phyloP scores from a whole-genome alignment of 2,888 invertebrate genomes.

The Lasioglossum calceatum region DNA sequence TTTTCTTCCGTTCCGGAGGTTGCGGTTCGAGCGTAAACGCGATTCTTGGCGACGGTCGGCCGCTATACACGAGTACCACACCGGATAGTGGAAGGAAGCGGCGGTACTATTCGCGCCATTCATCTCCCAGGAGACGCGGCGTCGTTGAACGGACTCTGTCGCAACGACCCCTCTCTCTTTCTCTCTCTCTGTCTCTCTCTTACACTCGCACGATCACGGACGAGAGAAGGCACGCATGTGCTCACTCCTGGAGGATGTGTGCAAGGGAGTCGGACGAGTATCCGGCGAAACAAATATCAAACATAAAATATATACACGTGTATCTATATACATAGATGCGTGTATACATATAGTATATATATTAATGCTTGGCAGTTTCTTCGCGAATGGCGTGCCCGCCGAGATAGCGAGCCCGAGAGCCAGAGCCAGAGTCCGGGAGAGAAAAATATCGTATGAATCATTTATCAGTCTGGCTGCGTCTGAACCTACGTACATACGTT shows the following conservation, averaged over 20 bases:
- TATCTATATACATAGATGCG: not conserved
- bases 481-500: slow-evolving; percentile 49
- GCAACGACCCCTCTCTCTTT: slow-evolving; percentile 6
- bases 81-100: slow-evolving; percentile 22
- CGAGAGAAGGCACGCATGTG: not conserved
- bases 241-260: not conserved
- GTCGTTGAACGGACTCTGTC: slow-evolving; percentile 19
- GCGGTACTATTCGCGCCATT: slow-evolving; percentile 62
- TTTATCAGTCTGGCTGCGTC: slow-evolving; percentile 81
- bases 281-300: slow-evolving; percentile 74
- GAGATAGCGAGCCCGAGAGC: slow-evolving; percentile 64
- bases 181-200: not conserved
- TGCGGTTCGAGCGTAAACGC: not conserved
- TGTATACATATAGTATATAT: not conserved
- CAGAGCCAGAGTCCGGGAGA: slow-evolving; percentile 60
- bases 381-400: slow-evolving; percentile 70
- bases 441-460: slow-evolving; percentile 80
- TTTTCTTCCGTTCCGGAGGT: slow-evolving; percentile 23
- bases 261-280: slow-evolving; percentile 31
- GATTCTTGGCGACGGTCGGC: slow-evolving; percentile 16
- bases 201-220: not conserved
- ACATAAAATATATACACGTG: slow-evolving; percentile 69
- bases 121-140: slow-evolving; percentile 58
- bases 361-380: slow-evolving; percentile 78
- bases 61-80: not conserved